Evolutionary conservation across 2,888 invertebrate species (phyloP).

Genomic region (Philereme vetulata): DNA sequence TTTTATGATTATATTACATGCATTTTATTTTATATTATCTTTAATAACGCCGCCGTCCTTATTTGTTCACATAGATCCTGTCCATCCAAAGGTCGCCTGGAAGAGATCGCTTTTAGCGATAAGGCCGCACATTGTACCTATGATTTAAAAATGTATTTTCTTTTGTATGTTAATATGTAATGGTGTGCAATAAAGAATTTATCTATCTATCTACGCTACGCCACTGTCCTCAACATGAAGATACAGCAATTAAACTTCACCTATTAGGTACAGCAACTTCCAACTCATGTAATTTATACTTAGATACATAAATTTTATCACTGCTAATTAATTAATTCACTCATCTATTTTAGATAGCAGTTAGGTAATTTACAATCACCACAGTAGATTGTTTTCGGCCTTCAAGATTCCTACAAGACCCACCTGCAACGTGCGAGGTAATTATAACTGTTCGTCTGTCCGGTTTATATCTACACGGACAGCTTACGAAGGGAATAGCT

Average conservation of each 20-base stretch:
- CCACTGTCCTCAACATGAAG: not conserved
- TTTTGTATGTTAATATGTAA: too few relatives aligned
- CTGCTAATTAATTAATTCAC: not conserved
- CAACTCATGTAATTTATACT: not conserved
- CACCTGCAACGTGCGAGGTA: constrained; percentile 17
- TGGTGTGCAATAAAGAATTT: too few relatives aligned
- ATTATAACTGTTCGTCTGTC: constrained; percentile 22
- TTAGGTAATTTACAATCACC: constrained; percentile 15
- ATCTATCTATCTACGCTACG: too few relatives aligned
- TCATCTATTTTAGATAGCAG: constrained; percentile 7
- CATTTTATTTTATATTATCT: too few relatives aligned
- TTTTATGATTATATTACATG: too few relatives aligned
- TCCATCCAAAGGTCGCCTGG: too few relatives aligned
- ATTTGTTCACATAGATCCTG: too few relatives aligned
- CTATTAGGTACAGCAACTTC: not conserved
- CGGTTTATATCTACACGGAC: constrained; percentile 4
- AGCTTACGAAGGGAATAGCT: constrained; percentile 5
- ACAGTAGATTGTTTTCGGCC: constrained; percentile 23
- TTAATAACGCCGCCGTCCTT: too few relatives aligned
- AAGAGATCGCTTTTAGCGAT: too few relatives aligned
- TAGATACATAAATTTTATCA: not conserved
- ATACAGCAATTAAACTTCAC: not conserved
- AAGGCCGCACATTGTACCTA: too few relatives aligned
- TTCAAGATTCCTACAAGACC: constrained; percentile 18
- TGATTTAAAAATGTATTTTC: too few relatives aligned